phyloP scores from a whole-genome alignment of 2,113 vertebrate genomes.

The Psittacula cyanocephala region DNA sequence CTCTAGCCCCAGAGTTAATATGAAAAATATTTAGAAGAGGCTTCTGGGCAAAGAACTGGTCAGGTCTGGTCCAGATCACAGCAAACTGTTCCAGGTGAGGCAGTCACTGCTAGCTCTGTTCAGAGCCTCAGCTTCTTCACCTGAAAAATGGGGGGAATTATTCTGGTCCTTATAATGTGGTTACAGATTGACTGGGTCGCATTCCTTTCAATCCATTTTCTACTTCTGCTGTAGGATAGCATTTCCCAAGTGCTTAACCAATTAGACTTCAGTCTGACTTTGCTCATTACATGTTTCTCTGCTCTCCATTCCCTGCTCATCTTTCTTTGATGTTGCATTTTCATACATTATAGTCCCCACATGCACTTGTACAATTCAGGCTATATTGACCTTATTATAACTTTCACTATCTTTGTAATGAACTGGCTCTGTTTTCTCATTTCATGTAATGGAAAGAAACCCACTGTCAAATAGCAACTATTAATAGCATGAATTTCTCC shows the following conservation, averaged over 20 bases:
- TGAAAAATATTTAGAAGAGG: background rate
- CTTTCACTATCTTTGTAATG: constrained; percentile 6
- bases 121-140: background rate
- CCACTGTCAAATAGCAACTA: background rate
- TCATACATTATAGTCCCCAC: background rate
- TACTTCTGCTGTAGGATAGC: background rate
- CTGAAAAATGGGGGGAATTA: background rate
- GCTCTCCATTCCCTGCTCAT: background rate
- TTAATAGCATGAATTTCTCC: background rate
- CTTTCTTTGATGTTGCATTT: constrained; percentile 38
- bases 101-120: background rate
- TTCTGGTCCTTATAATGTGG: background rate
- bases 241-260: constrained; percentile 14
- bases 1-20: background rate
- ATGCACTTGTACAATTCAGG: background rate
- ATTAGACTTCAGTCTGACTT: background rate
- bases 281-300: constrained; percentile 32
- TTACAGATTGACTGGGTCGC: background rate
- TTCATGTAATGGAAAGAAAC: constrained; percentile 10
- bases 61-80: background rate
- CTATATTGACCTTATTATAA: background rate
- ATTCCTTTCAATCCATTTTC: background rate
- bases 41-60: background rate
- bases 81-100: background rate
- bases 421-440: background rate